These are phyloP conservation scores for Mormyrops attenuatus DNA, from an alignment of 2,797 vertebrate species.

Conservation along the genomic window DNA sequence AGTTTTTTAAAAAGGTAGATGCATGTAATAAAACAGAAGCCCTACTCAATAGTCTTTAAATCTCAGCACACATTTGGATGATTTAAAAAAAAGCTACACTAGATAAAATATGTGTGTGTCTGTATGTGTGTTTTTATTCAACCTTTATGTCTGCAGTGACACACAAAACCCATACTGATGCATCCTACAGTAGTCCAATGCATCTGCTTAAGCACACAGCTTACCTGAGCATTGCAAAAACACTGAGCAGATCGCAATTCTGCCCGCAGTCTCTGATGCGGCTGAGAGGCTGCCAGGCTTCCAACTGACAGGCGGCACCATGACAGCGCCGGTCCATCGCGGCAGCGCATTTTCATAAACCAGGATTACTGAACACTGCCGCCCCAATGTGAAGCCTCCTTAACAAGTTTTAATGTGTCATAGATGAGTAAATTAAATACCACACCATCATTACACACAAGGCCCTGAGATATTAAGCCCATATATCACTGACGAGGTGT, in stretches of 20 bases:
- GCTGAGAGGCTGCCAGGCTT: not conserved
- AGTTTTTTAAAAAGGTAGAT: not conserved
- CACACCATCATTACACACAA: not conserved
- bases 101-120: not conserved
- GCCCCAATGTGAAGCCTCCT: not conserved
- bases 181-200: not conserved
- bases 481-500: not conserved
- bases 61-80: not conserved
- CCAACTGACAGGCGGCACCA: not conserved
- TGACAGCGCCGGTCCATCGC: not conserved
- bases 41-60: not conserved
- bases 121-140: not conserved
- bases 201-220: not conserved
- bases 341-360: not conserved
- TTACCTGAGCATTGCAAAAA: not conserved
- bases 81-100: not conserved
- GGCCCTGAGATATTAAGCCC: slow-evolving; percentile 2
- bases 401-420: slow-evolving; percentile 16
- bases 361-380: not conserved
- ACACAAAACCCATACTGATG: not conserved
- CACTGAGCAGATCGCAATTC: not conserved
- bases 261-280: not conserved
- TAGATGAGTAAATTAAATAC: slow-evolving; percentile 14
- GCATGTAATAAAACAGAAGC: not conserved
- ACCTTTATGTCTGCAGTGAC: not conserved